phyloP scores from a whole-genome alignment of 1,140 invertebrate species.

The Ruditapes philippinarum region DNA sequence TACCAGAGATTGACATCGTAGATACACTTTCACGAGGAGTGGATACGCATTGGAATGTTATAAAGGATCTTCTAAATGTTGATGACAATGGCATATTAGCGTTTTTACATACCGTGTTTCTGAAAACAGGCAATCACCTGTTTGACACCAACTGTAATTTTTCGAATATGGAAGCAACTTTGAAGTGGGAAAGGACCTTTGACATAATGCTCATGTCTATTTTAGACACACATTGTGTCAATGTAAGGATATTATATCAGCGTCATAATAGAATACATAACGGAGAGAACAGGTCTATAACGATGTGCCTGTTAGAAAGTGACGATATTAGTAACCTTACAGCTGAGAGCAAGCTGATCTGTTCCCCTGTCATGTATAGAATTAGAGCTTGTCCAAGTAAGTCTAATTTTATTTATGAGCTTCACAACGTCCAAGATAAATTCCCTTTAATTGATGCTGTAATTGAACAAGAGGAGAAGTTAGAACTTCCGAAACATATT shows the following conservation, averaged over 20 bases:
- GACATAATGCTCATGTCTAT: background rate
- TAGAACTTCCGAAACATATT: constrained; percentile 30
- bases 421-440: background rate
- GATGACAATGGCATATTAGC: background rate
- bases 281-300: background rate
- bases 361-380: background rate
- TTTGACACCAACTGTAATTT: background rate
- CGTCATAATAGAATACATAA: background rate
- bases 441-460: background rate
- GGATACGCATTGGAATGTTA: background rate
- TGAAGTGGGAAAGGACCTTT: background rate
- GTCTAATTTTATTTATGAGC: background rate
- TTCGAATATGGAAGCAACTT: background rate
- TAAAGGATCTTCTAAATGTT: background rate
- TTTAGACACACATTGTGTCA: background rate
- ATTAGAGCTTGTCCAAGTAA: background rate
- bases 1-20: background rate
- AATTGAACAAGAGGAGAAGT: background rate
- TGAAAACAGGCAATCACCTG: background rate
- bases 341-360: background rate
- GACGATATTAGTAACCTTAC: background rate
- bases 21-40: background rate
- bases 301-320: background rate
- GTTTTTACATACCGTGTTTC: background rate
- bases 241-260: background rate